Evolutionary conservation across 2,113 vertebrate genomes (phyloP), one percentile per base, ranked within the genome.

Genomic region (Picathartes gymnocephalus): DNA sequence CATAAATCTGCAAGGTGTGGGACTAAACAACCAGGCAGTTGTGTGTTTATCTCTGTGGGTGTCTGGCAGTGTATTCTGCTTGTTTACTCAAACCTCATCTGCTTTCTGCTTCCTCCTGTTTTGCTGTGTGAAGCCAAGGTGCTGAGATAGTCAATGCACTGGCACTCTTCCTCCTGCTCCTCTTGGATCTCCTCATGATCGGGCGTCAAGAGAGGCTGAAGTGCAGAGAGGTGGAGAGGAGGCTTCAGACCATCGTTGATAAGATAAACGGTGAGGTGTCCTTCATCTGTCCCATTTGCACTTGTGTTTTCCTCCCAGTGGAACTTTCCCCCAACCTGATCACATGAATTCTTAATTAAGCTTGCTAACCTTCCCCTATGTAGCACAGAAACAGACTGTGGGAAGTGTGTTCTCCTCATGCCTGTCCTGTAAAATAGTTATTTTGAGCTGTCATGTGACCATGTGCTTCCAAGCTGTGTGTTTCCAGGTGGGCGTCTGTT

Each of bases 151-250:
- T 99, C 80, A 99, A 98, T 9, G 98, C 99, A 13, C 95, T 97
- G 4, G 98, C 99, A 1, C 98, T 99, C 33, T 98, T 99, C 58
- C 97, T 99, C 66, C 96, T 99, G 87, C 98, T 99, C 60, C 79
- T 99, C 40, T 96, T 99, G 71, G 99, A 99, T 97, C 98, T 99
- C 78, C 77, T 99, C 96, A 98, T 99, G 94, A 98, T 99, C 0
- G 97, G 98, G 51, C 98, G 99, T 65, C 99, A 99, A 90, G 99
- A 99, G 82, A 98, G 97, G 89, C 98, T 99, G 90, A 99, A 98
- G 97, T 97, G 95, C 42, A 98, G 81, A 31, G 99, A 99, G 97
- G 99, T 99, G 95, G 98, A 99, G 47, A 97, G 98, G 25, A 98
- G 99, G 69, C 98, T 99, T 45, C 98, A 97, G 54, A 97, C 97